Evolutionary conservation across 2,797 vertebrate species (phyloP), one percentile per base, ranked within the genome.

Genomic region (Staurois parvus): DNA sequence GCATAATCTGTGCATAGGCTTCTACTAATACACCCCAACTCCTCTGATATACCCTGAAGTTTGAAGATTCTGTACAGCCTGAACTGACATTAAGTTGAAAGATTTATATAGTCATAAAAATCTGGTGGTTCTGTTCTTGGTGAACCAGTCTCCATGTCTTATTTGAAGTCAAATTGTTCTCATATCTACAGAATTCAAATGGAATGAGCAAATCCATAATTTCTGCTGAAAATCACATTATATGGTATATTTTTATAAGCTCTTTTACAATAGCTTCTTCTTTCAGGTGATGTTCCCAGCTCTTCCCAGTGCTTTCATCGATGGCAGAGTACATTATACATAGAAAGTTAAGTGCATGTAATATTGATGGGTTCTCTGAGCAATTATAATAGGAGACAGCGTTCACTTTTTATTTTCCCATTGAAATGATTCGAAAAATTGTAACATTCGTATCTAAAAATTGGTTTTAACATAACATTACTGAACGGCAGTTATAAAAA

Each of bases 351-450:
- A 26, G 56, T 12, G 29, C 76, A 64, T 77, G 24, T 30, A 77
- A 64, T 37, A 77, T 26, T 77, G 45, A 52, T 52, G 48, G 21
- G 37, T 64, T 28, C 30, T 24, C 30, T 30, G 12, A 17, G 8
- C 56, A 77, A 10, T 77, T 66, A 40, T 34, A n/a, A 78, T 40
- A 62, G 9, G 24, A 78, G 76, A 34, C 59, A 42, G 17, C 9
- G 5, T 59, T n/a, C 19, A 29, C 75, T 77, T 37, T 62, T 77
- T 64, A 32, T 37, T 34, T 62, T 67, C 59, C 32, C 17, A 19
- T 42, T 26, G 34, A 34, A 42, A 77, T 21, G 5, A 26, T 32
- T 37, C 15, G 1, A 76, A 70, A 34, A 70, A 34, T 37, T 34
- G 34, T 37, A 21, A 21, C 30, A 70, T 24, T 26, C 19, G 21